Evolutionary conservation across 2,888 invertebrate species (phyloP).

Genomic region (Chesias legatella): DNA sequence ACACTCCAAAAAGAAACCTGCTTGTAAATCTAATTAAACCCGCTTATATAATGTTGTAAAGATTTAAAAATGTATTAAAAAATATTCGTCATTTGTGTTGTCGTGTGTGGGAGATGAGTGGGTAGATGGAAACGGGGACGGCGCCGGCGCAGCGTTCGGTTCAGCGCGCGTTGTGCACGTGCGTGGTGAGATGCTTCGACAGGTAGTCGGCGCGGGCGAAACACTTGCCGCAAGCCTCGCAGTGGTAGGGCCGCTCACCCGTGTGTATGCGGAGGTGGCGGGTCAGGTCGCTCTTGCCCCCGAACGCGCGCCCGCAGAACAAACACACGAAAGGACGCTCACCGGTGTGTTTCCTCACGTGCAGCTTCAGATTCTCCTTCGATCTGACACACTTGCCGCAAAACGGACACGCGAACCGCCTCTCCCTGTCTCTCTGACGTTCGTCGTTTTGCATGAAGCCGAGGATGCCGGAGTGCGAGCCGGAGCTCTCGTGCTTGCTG

Average conservation of each 20-base stretch:
- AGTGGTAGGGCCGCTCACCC: constrained; percentile 93
- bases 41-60: constrained; percentile 71
- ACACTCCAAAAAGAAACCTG: constrained; percentile 69
- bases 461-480: constrained; percentile 78
- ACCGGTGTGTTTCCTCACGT: constrained; percentile 92
- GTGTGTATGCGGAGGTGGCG: constrained; percentile 93
- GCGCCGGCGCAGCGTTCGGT: constrained; percentile 56
- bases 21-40: constrained; percentile 70
- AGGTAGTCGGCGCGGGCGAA: constrained; percentile 94
- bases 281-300: constrained; percentile 92
- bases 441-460: constrained; percentile 83
- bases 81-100: constrained; percentile 72
- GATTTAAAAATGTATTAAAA: constrained; percentile 73
- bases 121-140: constrained; percentile 48
- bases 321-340: constrained; percentile 95
- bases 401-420: constrained; percentile 92
- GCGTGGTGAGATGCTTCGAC: constrained; percentile 94
- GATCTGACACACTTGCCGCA: constrained; percentile 94
- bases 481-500: constrained; percentile 76
- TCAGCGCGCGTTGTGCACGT: constrained; percentile 88
- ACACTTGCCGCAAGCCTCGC: constrained; percentile 95
- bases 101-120: constrained; percentile 37
- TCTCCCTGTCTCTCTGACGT: constrained; percentile 82
- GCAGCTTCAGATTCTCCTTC: constrained; percentile 92
- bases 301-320: constrained; percentile 93